These are phyloP conservation scores for Hirtodrosophila confusa DNA, from an alignment of 2,888 invertebrate species.

Conservation along the genomic window DNA sequence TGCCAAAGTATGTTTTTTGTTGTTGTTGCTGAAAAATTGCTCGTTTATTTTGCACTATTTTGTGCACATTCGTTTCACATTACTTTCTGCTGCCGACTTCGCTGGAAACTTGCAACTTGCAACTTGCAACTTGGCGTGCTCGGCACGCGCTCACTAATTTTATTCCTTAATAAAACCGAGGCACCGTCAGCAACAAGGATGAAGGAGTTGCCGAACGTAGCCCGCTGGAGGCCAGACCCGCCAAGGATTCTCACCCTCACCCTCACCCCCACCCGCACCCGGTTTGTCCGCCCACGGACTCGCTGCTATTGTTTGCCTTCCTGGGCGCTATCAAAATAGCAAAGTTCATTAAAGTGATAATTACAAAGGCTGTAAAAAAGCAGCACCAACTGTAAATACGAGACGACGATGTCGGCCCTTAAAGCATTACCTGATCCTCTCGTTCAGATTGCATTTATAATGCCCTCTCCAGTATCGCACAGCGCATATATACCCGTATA, in stretches of 20 bases:
- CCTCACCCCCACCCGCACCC: conserved; percentile 6
- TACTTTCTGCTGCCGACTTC: conserved; percentile 43
- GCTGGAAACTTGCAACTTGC: conserved; percentile 24
- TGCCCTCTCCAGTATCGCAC: conserved; percentile 11
- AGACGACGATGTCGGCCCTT: conserved; percentile 5
- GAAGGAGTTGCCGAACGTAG: conserved; percentile 41
- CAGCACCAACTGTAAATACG: conserved; percentile 26
- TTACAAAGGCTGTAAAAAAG: conserved; percentile 71
- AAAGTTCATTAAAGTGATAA: conserved; percentile 80
- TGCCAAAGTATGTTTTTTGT: conserved; percentile 16
- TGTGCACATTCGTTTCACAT: conserved; percentile 66
- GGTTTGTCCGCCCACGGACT: background rate
- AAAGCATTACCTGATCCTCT: conserved; percentile 2
- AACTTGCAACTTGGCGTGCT: conserved; percentile 66
- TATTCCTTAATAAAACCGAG: conserved; percentile 75
- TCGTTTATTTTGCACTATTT: conserved; percentile 61
- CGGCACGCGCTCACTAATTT: conserved; percentile 75
- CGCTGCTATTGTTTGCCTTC: conserved; percentile 48
- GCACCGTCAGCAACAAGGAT: conserved; percentile 37
- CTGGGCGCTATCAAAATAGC: conserved; percentile 64
- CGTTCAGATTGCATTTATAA: conserved; percentile 25
- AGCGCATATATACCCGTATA: no score
- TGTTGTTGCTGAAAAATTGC: conserved; percentile 47
- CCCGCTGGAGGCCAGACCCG: background rate
- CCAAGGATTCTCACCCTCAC: conserved; percentile 18